Percentiles rank a stretch among this genome's conserved stretches.
These are phyloP conservation scores for Axea sp. DNA, from an alignment of 2,888 invertebrate genomes.

Conservation along the genomic window DNA sequence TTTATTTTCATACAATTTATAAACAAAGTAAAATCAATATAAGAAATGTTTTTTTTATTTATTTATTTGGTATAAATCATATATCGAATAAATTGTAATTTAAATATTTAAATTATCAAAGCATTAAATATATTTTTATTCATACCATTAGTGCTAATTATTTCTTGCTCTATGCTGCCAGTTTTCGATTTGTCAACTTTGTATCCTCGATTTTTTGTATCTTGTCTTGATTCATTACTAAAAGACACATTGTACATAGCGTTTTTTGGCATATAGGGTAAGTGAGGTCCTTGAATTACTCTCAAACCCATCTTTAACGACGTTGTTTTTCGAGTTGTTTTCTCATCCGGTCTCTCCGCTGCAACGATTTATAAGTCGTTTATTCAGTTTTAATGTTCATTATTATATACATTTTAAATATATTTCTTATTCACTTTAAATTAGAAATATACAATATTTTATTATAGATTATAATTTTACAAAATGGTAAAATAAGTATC, in stretches of 20 bases:
- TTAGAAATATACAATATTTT: no score
- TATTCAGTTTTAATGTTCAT: not conserved
- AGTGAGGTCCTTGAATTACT: slow-evolving; percentile 84
- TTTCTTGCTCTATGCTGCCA: slow-evolving; percentile 61
- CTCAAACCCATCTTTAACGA: slow-evolving; percentile 90
- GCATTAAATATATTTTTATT: no score
- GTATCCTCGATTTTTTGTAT: slow-evolving; percentile 12
- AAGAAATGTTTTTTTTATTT: no score
- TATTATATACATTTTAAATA: not conserved
- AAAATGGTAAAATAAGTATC: no score
- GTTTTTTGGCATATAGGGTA: slow-evolving; percentile 69
- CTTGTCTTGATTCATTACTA: slow-evolving; percentile 39
- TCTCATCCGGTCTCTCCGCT: slow-evolving; percentile 93
- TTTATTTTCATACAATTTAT: no score
- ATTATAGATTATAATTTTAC: no score
- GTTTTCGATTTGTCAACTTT: slow-evolving; percentile 37
- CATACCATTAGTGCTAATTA: slow-evolving; percentile 59
- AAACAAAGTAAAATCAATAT: no score
- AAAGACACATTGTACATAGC: slow-evolving; percentile 69
- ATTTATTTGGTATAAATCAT: no score
- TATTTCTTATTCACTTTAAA: slow-evolving; percentile 1
- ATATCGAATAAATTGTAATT: no score
- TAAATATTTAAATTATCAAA: no score
- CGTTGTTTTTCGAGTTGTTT: slow-evolving; percentile 87
- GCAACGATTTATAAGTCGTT: slow-evolving; percentile 48